Evolutionary conservation across 2,113 vertebrate species (phyloP), one percentile per base, ranked within the genome.

Genomic region (Callocephalon fimbriatum): DNA sequence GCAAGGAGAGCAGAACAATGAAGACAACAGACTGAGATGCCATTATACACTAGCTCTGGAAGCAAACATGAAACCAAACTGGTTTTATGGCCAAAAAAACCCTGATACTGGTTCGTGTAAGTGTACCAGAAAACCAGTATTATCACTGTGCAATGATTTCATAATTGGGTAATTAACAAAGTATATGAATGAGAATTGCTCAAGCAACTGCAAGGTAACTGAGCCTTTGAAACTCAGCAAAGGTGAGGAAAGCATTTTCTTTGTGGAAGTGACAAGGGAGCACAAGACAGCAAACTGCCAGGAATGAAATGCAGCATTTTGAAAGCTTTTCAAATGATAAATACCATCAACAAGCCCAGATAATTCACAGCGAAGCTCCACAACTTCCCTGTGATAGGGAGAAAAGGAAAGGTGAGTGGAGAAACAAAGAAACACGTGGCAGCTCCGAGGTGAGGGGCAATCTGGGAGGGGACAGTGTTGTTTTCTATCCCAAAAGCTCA

Each of bases 401-500:
- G 5, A 88, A 92, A 83, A 66, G n/a, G 45, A 20, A 70, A 91
- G 8, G 50, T 0, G 1, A 63, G 8, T 31, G 22, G 22, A 95
- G 63, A 74, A 96, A 42, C 58, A 65, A 61, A 53, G 59, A 63
- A 93, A 58, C 2, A 1, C 2, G 25, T 38, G 53, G 78, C 53
- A 91, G 76, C 45, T 88, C 48, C 10, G 31, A 90, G 62, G 67
- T 82, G 59, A 92, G 67, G 45, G 70, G 42, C 50, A 51, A 20
- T 35, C 35, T 65, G 50, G 38, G 59, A 88, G 53, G 67, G 17
- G 53, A 62, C 6, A n/a, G 67, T 62, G 67, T 67, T 83, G 51
- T 51, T 65, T 89, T 81, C 65, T 80, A 37, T 84, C 76, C 86
- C 86, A 89, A 84, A 93, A 51, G 70, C 66, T 95, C 85, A 88